These are phyloP conservation scores for Benitochromis conjunctus DNA, from an alignment of 2,113 vertebrate species.

Conservation along the genomic window DNA sequence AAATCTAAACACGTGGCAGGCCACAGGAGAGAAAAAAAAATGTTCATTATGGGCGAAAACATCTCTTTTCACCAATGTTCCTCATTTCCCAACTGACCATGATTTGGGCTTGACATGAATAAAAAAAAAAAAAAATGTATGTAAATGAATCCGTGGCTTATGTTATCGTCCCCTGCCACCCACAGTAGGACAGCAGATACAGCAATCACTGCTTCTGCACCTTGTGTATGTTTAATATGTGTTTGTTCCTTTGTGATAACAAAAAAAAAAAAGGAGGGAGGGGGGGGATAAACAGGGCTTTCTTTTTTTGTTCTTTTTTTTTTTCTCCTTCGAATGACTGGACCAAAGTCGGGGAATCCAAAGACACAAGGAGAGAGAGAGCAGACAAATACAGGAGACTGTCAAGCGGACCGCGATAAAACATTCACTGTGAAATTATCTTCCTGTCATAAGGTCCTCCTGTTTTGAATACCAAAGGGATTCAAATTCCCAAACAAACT, in stretches of 20 bases:
- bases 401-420: conserved; percentile 49
- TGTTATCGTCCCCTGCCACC: conserved; percentile 59
- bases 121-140: conserved; percentile 56
- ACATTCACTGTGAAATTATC: conserved; percentile 60
- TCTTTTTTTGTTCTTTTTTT: not conserved
- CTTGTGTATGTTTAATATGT: conserved; percentile 59
- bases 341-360: conserved; percentile 59
- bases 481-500: conserved; percentile 59
- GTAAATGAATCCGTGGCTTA: conserved; percentile 60
- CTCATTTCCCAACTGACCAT: conserved; percentile 28
- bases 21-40: not conserved
- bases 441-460: conserved; percentile 47
- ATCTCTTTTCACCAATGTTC: conserved; percentile 15
- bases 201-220: conserved; percentile 60
- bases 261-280: not conserved
- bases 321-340: conserved; percentile 44
- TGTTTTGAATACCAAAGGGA: conserved; percentile 68
- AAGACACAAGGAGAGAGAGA: conserved; percentile 45
- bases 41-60: not conserved
- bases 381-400: conserved; percentile 31
- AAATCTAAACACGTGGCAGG: not conserved
- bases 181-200: conserved; percentile 58
- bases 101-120: conserved; percentile 47
- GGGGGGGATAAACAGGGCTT: conserved; percentile 9
- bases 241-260: conserved; percentile 64